A percentile compares a stretch with the other conserved stretches of the same genome.
Conservation (phyloP, 2,888 invertebrate species). For the Melanophora roralis region DNA sequence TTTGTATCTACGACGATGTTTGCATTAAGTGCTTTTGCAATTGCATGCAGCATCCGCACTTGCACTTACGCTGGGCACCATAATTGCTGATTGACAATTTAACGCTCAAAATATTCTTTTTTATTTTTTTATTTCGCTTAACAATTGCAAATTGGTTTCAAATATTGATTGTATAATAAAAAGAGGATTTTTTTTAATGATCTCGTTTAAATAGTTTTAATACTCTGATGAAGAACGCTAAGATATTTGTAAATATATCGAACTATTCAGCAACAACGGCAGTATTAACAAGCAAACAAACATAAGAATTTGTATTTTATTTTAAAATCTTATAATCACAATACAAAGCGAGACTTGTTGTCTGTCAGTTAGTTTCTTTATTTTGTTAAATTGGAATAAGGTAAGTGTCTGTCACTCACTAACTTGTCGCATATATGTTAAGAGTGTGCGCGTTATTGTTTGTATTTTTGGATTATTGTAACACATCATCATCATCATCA, state of each 20-base stretch:
- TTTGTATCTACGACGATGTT: not conserved
- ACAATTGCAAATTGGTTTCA: slow-evolving; percentile 51
- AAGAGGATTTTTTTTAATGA: slow-evolving; percentile 51
- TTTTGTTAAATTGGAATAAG: too few species aligned
- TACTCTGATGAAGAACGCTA: slow-evolving; percentile 20
- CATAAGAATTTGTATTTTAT: not conserved
- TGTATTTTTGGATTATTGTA: slow-evolving; percentile 58
- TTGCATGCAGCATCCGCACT: not conserved
- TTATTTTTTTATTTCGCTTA: slow-evolving; percentile 25
- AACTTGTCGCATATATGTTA: not conserved
- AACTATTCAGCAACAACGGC: not conserved
- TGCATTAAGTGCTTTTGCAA: slow-evolving; percentile 5
- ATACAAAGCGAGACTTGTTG: slow-evolving; percentile 39
- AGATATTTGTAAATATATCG: not conserved
- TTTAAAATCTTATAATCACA: not conserved
- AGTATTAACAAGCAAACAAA: slow-evolving; percentile 1
- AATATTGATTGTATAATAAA: slow-evolving; percentile 4
- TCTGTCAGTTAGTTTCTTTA: slow-evolving; percentile 18
- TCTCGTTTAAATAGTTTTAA: slow-evolving; percentile 58
- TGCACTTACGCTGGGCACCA: slow-evolving; percentile 19
- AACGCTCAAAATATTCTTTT: slow-evolving; percentile 46
- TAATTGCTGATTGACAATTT: slow-evolving; percentile 61
- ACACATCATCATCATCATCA: slow-evolving; percentile 59
- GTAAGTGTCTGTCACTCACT: slow-evolving; percentile 4
- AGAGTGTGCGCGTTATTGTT: slow-evolving; percentile 23